A percentile compares a stretch with the other conserved stretches of the same genome.
Evolutionary conservation across 2,113 vertebrate genomes (phyloP).

Genomic region (Brienomyrus longianalis): DNA sequence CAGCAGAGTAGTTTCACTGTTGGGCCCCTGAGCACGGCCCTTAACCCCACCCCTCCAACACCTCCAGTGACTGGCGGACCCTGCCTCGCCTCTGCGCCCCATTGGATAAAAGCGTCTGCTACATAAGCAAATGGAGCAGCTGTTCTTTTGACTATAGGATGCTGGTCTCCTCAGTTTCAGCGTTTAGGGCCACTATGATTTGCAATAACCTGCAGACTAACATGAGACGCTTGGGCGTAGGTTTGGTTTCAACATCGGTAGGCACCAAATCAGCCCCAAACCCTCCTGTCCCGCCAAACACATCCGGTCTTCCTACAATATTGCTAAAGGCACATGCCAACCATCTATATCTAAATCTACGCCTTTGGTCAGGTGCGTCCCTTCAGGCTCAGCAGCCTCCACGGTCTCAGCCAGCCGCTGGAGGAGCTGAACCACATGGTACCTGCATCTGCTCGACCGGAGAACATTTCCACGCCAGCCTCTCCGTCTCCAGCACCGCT

Average conservation of each 20-base stretch:
- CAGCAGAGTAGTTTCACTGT: background rate
- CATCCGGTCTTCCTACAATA: background rate
- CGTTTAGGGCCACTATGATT: background rate
- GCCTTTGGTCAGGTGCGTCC: background rate
- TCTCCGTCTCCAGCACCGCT: background rate
- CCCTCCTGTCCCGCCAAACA: background rate
- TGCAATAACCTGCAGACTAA: background rate
- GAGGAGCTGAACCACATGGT: background rate
- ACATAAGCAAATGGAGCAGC: background rate
- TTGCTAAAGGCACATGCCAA: background rate
- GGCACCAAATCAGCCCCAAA: background rate
- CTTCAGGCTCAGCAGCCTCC: background rate
- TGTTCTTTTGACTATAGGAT: background rate
- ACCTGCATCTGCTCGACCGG: background rate
- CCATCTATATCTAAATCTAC: background rate
- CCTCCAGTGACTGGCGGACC: background rate
- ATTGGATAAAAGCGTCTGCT: background rate
- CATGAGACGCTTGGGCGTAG: background rate
- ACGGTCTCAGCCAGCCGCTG: background rate
- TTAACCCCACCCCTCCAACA: background rate
- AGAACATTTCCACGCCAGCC: background rate
- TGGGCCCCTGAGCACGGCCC: background rate
- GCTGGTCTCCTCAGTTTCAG: background rate
- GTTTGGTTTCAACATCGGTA: background rate
- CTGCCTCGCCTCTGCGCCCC: background rate